phyloP scores from a whole-genome alignment of 2,113 vertebrate species.

The Peromyscus polionotus region DNA sequence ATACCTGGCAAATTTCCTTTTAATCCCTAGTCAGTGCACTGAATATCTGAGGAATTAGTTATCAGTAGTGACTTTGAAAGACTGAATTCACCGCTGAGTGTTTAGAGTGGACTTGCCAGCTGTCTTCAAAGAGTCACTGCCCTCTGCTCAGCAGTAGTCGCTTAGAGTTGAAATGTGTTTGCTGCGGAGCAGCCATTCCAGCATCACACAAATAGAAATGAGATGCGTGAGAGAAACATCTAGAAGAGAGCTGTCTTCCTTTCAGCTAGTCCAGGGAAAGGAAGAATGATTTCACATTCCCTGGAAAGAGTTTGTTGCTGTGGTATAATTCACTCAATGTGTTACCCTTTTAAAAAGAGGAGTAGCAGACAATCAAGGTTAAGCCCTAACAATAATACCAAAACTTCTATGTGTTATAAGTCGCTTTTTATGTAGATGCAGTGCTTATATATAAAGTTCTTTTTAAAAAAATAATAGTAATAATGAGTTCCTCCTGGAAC shows the following conservation, averaged over 20 bases:
- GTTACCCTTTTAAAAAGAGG: constrained; percentile 26
- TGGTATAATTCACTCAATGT: neutral
- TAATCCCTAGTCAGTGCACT: neutral
- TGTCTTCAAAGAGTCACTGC: neutral
- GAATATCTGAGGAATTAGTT: constrained; percentile 30
- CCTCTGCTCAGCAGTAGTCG: neutral
- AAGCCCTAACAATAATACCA: constrained; percentile 3
- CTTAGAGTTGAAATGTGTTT: constrained; percentile 38
- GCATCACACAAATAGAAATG: neutral
- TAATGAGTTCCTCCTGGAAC: neutral
- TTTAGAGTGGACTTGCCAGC: constrained; percentile 42
- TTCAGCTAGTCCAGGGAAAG: constrained; percentile 25
- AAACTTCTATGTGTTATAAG: neutral
- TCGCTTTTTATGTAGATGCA: neutral
- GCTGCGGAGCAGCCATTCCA: neutral
- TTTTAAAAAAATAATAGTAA: neutral
- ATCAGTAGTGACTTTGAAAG: neutral
- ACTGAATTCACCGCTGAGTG: constrained; percentile 12
- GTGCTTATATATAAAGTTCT: neutral
- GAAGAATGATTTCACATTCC: constrained; percentile 6
- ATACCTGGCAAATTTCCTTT: neutral
- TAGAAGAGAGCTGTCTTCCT: constrained; percentile 4
- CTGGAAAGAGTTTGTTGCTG: neutral
- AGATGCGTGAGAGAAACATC: neutral
- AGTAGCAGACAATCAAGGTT: constrained; percentile 22